Percentiles rank a stretch among this genome's conserved stretches.
Evolutionary conservation across 2,888 invertebrate species (phyloP).

Genomic region (Cephus spinipes): DNA sequence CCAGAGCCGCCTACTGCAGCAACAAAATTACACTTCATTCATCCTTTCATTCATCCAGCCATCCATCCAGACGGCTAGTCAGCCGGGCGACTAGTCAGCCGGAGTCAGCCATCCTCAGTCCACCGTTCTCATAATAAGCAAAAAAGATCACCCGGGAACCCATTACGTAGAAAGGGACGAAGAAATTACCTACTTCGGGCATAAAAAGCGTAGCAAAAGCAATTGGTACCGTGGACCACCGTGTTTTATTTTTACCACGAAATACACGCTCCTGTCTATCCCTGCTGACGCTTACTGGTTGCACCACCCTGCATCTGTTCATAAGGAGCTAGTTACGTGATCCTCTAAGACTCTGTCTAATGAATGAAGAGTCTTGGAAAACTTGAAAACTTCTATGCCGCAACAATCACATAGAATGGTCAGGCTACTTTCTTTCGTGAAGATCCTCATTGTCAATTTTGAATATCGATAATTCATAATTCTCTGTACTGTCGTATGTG

Average conservation of each 20-base stretch:
- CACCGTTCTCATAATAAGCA: conserved; percentile 48
- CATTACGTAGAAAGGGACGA: conserved; percentile 55
- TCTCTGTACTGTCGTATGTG: background rate
- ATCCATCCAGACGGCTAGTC: background rate
- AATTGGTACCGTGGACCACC: conserved; percentile 49
- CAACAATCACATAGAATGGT: background rate
- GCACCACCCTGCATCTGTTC: conserved; percentile 2
- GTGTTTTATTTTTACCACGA: conserved; percentile 43
- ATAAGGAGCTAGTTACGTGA: background rate
- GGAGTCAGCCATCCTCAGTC: conserved; percentile 17
- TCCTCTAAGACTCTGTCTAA: conserved; percentile 25
- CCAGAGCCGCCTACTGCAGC: conserved; percentile 14
- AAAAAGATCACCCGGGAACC: conserved; percentile 52
- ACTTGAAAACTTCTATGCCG: background rate
- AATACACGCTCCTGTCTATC: background rate
- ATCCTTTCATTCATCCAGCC: conserved; percentile 57
- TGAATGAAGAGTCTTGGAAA: background rate
- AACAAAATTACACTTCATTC: conserved; percentile 57
- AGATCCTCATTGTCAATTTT: background rate
- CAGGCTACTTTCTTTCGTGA: background rate
- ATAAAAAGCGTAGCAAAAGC: conserved; percentile 60
- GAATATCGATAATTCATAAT: background rate
- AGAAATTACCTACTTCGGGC: conserved; percentile 53
- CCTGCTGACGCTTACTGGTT: background rate
- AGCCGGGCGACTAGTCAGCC: background rate